A percentile compares a stretch with the other conserved stretches of the same genome.
phyloP scores from a whole-genome alignment of 2,113 vertebrate genomes.

The Pelmatolapia mariae region DNA sequence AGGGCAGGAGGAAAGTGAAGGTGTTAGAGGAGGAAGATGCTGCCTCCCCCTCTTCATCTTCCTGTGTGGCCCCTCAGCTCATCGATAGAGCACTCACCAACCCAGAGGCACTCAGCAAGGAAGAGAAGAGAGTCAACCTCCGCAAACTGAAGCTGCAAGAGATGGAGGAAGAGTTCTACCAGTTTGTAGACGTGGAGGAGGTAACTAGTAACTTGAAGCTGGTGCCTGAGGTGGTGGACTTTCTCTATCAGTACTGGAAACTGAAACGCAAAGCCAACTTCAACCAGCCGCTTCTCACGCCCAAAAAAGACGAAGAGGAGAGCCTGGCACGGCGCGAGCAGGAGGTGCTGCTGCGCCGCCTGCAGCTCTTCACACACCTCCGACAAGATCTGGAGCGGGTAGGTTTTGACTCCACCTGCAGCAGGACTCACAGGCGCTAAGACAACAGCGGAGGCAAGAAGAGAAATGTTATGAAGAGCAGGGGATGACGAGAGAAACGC shows the following conservation, averaged over 20 bases:
- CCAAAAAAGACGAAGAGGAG: constrained; percentile 95
- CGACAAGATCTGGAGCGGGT: constrained; percentile 97
- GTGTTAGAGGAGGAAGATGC: constrained; percentile 1
- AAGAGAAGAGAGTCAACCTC: constrained; percentile 81
- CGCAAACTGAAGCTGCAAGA: constrained; percentile 93
- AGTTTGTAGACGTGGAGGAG: constrained; percentile 80
- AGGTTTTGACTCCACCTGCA: constrained; percentile 37
- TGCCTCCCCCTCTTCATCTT: background rate
- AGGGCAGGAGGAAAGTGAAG: constrained; percentile 32
- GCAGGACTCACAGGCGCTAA: background rate
- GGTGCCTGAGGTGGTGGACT: constrained; percentile 80
- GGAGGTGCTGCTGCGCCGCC: constrained; percentile 87
- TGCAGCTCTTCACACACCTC: constrained; percentile 96
- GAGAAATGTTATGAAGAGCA: background rate
- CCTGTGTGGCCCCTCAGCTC: constrained; percentile 19
- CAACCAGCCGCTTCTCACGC: constrained; percentile 92
- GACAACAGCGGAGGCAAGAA: background rate
- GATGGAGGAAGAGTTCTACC: constrained; percentile 93
- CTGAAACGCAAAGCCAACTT: constrained; percentile 92
- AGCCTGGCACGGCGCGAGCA: constrained; percentile 91
- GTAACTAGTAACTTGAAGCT: constrained; percentile 79
- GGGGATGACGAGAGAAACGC: background rate
- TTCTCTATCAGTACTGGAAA: constrained; percentile 97
- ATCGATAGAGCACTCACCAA: background rate
- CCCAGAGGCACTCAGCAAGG: constrained; percentile 63